phyloP scores from a whole-genome alignment of 2,888 invertebrate genomes.

The Lycaena phlaeas region DNA sequence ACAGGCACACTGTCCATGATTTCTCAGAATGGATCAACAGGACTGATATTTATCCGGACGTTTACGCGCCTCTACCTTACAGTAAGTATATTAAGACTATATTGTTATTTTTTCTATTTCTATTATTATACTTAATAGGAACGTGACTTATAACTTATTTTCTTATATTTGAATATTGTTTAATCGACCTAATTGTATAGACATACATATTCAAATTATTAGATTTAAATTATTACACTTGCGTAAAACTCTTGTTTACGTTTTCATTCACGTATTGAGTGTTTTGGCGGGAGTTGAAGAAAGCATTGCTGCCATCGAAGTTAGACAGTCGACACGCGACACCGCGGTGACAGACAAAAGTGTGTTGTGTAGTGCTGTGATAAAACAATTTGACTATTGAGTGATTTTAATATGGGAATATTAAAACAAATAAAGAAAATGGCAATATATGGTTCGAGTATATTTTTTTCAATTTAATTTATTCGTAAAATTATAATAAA shows the following conservation, averaged over 20 bases:
- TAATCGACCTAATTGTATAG: too few species aligned
- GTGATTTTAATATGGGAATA: conserved; percentile 43
- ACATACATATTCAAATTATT: not conserved
- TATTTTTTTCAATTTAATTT: too few species aligned
- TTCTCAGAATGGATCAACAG: conserved; percentile 56
- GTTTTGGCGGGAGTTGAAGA: conserved; percentile 51
- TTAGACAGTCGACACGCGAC: conserved; percentile 14
- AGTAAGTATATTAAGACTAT: too few species aligned
- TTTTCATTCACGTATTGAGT: not conserved
- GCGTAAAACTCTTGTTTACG: not conserved
- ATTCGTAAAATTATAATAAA: too few species aligned
- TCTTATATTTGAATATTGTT: too few species aligned
- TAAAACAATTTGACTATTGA: too few species aligned
- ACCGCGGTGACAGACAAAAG: conserved; percentile 4
- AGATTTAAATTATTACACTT: not conserved
- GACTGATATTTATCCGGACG: conserved; percentile 76
- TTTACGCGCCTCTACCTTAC: conserved; percentile 83
- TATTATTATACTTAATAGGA: not conserved
- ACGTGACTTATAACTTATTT: too few species aligned
- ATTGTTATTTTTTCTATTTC: too few species aligned
- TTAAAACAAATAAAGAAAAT: conserved; percentile 63
- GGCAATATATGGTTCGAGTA: conserved; percentile 40
- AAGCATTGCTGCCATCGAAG: conserved; percentile 20
- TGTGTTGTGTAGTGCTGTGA: conserved; percentile 2
- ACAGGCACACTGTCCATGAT: conserved; percentile 55